Percentiles rank a stretch among this genome's conserved stretches.
Conservation (phyloP, 1,140 invertebrate genomes). For the Mya arenaria region DNA sequence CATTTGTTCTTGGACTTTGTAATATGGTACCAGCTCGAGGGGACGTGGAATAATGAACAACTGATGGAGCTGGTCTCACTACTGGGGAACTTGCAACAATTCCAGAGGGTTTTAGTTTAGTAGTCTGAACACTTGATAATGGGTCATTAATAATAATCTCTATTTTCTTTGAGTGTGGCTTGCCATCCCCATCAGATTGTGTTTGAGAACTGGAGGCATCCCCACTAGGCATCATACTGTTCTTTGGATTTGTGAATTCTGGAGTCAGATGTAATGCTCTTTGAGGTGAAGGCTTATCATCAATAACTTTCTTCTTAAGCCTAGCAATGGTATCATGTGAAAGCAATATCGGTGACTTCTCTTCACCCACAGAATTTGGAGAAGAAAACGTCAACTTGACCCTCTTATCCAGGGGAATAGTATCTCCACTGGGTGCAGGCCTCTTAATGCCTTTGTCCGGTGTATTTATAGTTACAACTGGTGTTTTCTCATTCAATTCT, state of each 20-base stretch:
- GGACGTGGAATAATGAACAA: slow-evolving; percentile 1
- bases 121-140: neutral
- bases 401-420: slow-evolving; percentile 54
- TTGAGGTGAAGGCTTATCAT: slow-evolving; percentile 53
- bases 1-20: slow-evolving; percentile 9
- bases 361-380: slow-evolving; percentile 63
- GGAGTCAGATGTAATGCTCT: slow-evolving; percentile 60
- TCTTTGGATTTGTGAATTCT: slow-evolving; percentile 52
- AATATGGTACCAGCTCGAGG: slow-evolving; percentile 13
- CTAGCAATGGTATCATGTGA: slow-evolving; percentile 3
- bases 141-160: slow-evolving; percentile 41
- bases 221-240: slow-evolving; percentile 27
- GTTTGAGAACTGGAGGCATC: slow-evolving; percentile 9
- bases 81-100: neutral
- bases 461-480: slow-evolving; percentile 43
- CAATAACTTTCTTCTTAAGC: slow-evolving; percentile 7
- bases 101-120: neutral
- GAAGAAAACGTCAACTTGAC: slow-evolving; percentile 63
- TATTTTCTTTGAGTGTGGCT: slow-evolving; percentile 6
- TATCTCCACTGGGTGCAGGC: neutral
- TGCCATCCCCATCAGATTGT: neutral
- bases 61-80: neutral
- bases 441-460: slow-evolving; percentile 47
- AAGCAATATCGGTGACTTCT: slow-evolving; percentile 19
- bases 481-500: slow-evolving; percentile 44